phyloP scores from a whole-genome alignment of 2,113 vertebrate species.

The Esox niger region DNA sequence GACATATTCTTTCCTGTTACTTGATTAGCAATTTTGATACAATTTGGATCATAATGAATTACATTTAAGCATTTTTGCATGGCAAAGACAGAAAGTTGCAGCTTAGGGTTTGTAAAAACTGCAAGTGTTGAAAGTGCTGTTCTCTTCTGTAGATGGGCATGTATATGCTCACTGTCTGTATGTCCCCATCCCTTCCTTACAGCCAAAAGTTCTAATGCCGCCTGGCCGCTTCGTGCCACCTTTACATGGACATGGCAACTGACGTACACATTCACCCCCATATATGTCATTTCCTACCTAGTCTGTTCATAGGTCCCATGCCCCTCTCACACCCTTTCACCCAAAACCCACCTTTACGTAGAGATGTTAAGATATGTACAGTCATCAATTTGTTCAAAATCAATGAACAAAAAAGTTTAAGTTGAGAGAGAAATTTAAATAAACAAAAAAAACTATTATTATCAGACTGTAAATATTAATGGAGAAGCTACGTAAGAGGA shows the following conservation, averaged over 20 bases:
- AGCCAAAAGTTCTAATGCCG: slow-evolving; percentile 99
- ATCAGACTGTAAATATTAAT: slow-evolving; percentile 80
- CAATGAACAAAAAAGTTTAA: slow-evolving; percentile 66
- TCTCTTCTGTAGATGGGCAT: slow-evolving; percentile 95
- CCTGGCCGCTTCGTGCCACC: slow-evolving; percentile 96
- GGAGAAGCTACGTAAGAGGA: slow-evolving; percentile 50
- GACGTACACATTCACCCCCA: slow-evolving; percentile 93
- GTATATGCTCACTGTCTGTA: slow-evolving; percentile 98
- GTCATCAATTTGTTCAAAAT: slow-evolving; percentile 80
- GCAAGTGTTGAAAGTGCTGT: slow-evolving; percentile 97
- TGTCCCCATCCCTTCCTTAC: slow-evolving; percentile 99
- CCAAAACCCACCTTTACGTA: slow-evolving; percentile 69
- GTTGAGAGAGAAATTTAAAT: slow-evolving; percentile 46
- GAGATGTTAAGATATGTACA: slow-evolving; percentile 87
- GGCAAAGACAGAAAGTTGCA: slow-evolving; percentile 97
- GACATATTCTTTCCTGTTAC: slow-evolving; percentile 72
- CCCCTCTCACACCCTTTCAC: slow-evolving; percentile 71
- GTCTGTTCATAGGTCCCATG: slow-evolving; percentile 87
- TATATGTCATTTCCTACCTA: slow-evolving; percentile 95
- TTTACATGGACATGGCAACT: slow-evolving; percentile 99
- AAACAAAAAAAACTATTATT: slow-evolving; percentile 40
- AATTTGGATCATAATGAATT: slow-evolving; percentile 57
- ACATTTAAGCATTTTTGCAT: slow-evolving; percentile 77
- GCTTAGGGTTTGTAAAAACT: slow-evolving; percentile 97
- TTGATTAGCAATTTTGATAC: slow-evolving; percentile 49